Conservation (phyloP, 2,797 vertebrate genomes). For the Psittacula derbiana region DNA sequence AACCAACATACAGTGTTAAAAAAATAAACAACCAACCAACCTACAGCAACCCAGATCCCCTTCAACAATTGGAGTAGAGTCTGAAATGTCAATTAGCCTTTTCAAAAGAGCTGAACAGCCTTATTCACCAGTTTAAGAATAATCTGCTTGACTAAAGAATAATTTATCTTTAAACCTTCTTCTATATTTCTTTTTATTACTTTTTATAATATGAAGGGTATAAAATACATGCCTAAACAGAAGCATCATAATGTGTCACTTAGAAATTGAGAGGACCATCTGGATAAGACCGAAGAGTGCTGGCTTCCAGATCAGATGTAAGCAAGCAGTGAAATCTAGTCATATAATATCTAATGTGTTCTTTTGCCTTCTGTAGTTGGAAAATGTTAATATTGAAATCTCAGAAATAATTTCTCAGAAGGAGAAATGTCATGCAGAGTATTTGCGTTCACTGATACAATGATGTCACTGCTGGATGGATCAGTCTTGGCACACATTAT, state of each 20-base stretch:
- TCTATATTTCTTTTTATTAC: not conserved
- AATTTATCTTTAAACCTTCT: not conserved
- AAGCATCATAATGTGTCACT: not conserved
- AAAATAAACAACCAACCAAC: not conserved
- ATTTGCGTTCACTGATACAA: not conserved
- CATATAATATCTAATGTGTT: not conserved
- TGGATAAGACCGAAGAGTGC: not conserved
- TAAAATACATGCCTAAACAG: not conserved
- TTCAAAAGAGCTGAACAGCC: not conserved
- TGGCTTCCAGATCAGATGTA: conserved; percentile 1
- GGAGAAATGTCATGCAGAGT: not conserved
- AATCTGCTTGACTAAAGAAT: not conserved
- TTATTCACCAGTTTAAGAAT: not conserved
- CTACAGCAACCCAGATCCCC: not conserved
- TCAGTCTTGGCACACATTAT: not conserved
- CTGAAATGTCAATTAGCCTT: not conserved
- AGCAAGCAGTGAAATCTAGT: not conserved
- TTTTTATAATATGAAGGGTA: not conserved
- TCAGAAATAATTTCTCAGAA: not conserved
- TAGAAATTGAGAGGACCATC: conserved; percentile 11
- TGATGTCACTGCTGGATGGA: not conserved
- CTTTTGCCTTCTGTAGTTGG: not conserved
- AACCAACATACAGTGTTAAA: not conserved
- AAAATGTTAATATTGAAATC: conserved; percentile 6
- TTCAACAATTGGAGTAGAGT: not conserved